Percentiles rank a stretch among this genome's conserved stretches.
phyloP scores from a whole-genome alignment of 2,797 vertebrate genomes.

The Anguilla pacifica region DNA sequence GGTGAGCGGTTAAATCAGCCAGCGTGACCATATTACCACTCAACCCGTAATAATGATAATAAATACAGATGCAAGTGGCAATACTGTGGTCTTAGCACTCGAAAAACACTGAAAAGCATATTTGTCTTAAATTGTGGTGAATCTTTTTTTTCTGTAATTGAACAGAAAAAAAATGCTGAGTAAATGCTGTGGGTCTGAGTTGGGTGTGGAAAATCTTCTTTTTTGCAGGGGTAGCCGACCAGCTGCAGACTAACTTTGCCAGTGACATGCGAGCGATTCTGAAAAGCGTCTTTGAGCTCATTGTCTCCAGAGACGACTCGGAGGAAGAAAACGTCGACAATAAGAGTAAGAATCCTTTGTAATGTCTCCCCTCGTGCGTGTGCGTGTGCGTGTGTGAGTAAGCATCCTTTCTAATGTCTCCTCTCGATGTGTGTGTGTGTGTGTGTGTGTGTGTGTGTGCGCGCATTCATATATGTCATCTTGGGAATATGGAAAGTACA shows the following conservation, averaged over 20 bases:
- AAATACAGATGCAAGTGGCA: background rate
- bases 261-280: conserved; percentile 68
- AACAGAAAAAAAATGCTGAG: background rate
- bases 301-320: conserved; percentile 39
- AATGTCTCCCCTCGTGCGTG: background rate
- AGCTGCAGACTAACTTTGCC: conserved; percentile 75
- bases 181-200: background rate
- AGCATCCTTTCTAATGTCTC: too few species aligned
- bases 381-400: background rate
- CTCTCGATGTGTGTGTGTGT: too few species aligned
- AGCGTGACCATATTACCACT: background rate
- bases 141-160: background rate
- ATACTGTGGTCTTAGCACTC: background rate
- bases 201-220: background rate
- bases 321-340: background rate
- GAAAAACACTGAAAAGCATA: background rate
- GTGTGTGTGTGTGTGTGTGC: too few species aligned
- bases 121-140: background rate
- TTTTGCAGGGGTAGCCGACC: conserved; percentile 66
- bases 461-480: too few species aligned
- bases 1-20: too few species aligned
- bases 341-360: background rate
- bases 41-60: background rate
- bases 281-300: conserved; percentile 66
- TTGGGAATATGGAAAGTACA: too few species aligned